Evolutionary conservation across 1,140 invertebrate species (phyloP).

Genomic region (Laupala kohalensis): DNA sequence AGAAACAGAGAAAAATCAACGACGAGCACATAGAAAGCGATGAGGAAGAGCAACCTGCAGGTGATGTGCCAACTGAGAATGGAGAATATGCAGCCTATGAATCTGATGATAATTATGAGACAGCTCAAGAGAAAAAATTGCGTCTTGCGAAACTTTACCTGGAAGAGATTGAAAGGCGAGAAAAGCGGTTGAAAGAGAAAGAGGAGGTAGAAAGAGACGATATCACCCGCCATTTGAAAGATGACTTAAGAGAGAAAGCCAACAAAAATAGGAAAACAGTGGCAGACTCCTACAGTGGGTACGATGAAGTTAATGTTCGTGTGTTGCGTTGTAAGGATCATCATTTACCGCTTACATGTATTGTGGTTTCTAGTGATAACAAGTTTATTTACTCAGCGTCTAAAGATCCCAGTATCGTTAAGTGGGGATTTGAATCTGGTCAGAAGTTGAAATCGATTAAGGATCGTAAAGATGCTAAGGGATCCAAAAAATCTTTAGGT

Average conservation of each 20-base stretch:
- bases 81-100: conserved; percentile 37
- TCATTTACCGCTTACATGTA: conserved; percentile 63
- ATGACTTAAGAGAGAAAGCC: conserved; percentile 73
- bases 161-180: conserved; percentile 69
- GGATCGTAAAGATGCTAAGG: conserved; percentile 21
- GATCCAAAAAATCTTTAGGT: conserved; percentile 25
- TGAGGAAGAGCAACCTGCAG: conserved; percentile 33
- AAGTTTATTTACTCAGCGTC: conserved; percentile 67
- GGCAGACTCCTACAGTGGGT: conserved; percentile 47
- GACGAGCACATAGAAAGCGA: conserved; percentile 36
- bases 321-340: conserved; percentile 58
- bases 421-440: conserved; percentile 49
- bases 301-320: conserved; percentile 31
- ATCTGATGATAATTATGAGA: conserved; percentile 57
- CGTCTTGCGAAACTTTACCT: conserved; percentile 80
- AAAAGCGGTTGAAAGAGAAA: conserved; percentile 50
- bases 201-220: conserved; percentile 52
- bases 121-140: conserved; percentile 77
- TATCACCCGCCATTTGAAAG: conserved; percentile 56
- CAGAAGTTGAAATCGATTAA: conserved; percentile 27
- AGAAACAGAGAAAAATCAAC: not conserved
- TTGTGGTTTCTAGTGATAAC: conserved; percentile 63
- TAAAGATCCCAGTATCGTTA: conserved; percentile 77
- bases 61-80: conserved; percentile 28
- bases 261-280: conserved; percentile 61